Conservation (phyloP, 2,113 vertebrate species). For the Nycticryphes semicollaris region DNA sequence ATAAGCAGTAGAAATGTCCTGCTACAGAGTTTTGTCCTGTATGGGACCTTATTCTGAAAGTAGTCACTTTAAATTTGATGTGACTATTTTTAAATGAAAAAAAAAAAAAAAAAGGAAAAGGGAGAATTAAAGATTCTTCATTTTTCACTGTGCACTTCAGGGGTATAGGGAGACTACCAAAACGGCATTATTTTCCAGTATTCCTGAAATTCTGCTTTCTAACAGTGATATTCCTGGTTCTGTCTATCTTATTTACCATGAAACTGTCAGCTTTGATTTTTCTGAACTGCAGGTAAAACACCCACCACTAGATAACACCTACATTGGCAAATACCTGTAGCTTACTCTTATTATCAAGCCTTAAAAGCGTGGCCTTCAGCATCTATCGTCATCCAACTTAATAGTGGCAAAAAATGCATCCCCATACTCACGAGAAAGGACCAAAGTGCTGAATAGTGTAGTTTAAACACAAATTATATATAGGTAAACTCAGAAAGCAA, state of each 20-base stretch:
- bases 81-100: not conserved
- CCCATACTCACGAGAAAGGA: not conserved
- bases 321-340: not conserved
- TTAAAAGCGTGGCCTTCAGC: not conserved
- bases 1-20: not conserved
- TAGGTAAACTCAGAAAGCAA: not conserved
- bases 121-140: not conserved
- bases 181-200: not conserved
- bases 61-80: not conserved
- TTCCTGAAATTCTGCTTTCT: not conserved
- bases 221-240: not conserved
- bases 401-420: not conserved
- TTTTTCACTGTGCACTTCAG: not conserved
- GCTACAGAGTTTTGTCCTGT: not conserved
- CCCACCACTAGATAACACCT: fast-evolving
- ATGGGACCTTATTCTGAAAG: not conserved
- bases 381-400: not conserved
- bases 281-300: not conserved
- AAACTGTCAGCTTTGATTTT: not conserved
- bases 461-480: not conserved
- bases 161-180: not conserved
- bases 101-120: not conserved
- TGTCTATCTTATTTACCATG: not conserved
- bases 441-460: not conserved
- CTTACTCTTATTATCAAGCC: not conserved